These are phyloP conservation scores for Rhineura floridana DNA, from an alignment of 2,113 vertebrate genomes.

Conservation along the genomic window DNA sequence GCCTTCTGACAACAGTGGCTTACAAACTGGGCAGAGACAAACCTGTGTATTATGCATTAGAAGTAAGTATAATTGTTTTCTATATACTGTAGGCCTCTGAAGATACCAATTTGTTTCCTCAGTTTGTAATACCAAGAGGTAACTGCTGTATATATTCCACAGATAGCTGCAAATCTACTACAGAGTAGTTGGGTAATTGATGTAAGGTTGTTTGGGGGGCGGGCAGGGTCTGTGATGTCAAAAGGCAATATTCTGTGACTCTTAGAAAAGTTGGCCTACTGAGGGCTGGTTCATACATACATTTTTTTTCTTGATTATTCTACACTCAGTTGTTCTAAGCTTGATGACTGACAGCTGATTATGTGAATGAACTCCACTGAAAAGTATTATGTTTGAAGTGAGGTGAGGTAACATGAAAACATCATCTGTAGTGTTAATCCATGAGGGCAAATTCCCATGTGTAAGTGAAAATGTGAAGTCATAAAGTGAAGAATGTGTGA, in stretches of 20 bases:
- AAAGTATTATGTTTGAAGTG: neutral
- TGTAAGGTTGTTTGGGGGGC: neutral
- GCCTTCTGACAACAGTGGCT: constrained; percentile 93
- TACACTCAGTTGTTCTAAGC: neutral
- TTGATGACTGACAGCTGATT: neutral
- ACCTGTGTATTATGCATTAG: constrained; percentile 89
- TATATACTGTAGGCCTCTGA: neutral
- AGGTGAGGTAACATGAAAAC: neutral
- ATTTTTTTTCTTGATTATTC: neutral
- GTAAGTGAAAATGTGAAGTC: neutral
- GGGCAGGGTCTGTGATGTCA: neutral
- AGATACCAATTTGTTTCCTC: neutral
- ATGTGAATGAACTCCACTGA: neutral
- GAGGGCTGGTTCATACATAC: neutral
- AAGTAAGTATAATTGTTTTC: constrained; percentile 74
- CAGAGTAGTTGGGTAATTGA: neutral
- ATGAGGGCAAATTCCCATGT: neutral
- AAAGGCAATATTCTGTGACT: neutral
- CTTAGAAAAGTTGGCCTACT: neutral
- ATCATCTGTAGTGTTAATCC: neutral
- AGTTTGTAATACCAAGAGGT: constrained; percentile 16
- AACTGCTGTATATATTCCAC: neutral
- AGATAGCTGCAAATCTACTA: neutral
- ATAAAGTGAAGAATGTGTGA: neutral
- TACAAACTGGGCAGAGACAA: constrained; percentile 89